phyloP scores from a whole-genome alignment of 2,113 vertebrate species.

The Pachyramphus minor region DNA sequence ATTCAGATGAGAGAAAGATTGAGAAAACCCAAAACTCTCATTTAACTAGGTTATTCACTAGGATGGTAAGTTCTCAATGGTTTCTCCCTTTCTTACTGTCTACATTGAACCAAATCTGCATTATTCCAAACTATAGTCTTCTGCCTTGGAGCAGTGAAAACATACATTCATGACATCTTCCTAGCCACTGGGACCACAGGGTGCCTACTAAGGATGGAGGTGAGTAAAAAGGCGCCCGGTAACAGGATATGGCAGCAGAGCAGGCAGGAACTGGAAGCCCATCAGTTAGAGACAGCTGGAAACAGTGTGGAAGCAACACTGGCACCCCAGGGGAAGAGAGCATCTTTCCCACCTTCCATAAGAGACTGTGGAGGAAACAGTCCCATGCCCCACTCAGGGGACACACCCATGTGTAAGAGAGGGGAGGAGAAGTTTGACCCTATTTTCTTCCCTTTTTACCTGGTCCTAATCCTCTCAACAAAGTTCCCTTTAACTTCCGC shows the following conservation, averaged over 20 bases:
- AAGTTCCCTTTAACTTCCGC: not conserved
- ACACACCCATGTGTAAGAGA: not conserved
- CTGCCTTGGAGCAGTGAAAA: not conserved
- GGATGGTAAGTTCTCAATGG: not conserved
- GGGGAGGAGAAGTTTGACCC: rapidly evolving
- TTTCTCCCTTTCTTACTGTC: not conserved
- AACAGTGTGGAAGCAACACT: rapidly evolving
- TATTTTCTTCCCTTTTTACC: not conserved
- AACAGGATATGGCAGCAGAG: not conserved
- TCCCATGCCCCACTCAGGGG: not conserved
- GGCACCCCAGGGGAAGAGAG: rapidly evolving
- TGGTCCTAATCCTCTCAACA: not conserved
- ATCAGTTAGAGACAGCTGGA: not conserved
- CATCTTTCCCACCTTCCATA: not conserved
- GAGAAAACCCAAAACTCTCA: not conserved
- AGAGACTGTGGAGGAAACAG: not conserved
- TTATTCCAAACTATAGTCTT: not conserved
- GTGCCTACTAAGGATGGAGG: not conserved
- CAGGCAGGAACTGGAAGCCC: not conserved
- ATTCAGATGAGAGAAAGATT: not conserved
- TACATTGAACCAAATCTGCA: not conserved
- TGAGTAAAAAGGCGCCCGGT: not conserved
- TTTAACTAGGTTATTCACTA: not conserved
- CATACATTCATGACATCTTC: not conserved
- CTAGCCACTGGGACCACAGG: not conserved